phyloP scores from a whole-genome alignment of 1,140 invertebrate species.

The Plectrocnemia conspersa region DNA sequence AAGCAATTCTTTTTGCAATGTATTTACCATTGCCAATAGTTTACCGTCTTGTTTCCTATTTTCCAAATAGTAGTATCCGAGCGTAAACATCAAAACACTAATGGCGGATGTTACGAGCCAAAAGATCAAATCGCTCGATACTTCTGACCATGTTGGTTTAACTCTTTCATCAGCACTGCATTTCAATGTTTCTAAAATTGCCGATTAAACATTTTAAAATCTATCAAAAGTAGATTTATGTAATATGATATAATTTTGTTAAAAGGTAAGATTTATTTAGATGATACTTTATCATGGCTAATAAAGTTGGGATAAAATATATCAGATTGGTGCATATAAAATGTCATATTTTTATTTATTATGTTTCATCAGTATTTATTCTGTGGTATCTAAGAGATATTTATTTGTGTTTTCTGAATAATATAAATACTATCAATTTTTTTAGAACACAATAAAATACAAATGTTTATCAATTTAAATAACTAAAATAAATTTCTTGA shows the following conservation, averaged over 20 bases:
- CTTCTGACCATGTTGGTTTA: constrained; percentile 10
- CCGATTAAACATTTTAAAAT: background rate
- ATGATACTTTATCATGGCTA: no score
- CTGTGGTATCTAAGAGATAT: no score
- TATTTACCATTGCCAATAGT: constrained; percentile 48
- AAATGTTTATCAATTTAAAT: no score
- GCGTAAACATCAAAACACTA: constrained; percentile 65
- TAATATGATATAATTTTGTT: background rate
- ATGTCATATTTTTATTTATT: no score
- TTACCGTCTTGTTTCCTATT: constrained; percentile 59
- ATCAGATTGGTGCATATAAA: no score
- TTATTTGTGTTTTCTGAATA: no score
- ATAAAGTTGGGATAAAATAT: no score
- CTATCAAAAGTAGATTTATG: background rate
- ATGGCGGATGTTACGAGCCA: constrained; percentile 60
- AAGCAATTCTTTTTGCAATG: constrained; percentile 47
- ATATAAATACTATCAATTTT: no score
- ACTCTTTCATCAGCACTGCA: constrained; percentile 27
- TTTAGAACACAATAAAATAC: no score
- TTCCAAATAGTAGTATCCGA: constrained; percentile 72
- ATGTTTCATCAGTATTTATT: no score
- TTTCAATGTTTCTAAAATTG: constrained; percentile 13
- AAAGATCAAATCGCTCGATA: constrained; percentile 41
- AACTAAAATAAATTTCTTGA: no score
- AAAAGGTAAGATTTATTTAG: no score